These are phyloP conservation scores for Timema cristinae DNA, from an alignment of 2,888 invertebrate genomes.

Conservation along the genomic window DNA sequence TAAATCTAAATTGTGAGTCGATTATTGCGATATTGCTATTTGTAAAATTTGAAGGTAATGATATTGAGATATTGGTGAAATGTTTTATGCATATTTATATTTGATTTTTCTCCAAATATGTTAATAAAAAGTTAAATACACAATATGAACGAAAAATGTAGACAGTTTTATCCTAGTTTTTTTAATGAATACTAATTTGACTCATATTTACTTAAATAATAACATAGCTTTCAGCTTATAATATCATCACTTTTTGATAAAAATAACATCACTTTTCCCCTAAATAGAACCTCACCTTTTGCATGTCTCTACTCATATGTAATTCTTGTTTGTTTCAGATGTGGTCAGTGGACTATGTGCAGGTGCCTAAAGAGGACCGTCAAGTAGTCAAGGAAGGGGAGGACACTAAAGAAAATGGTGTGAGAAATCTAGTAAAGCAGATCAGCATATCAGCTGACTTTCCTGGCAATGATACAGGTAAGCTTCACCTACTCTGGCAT, in stretches of 20 bases:
- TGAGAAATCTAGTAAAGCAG: conserved; percentile 70
- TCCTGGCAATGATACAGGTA: conserved; percentile 44
- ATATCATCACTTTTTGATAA: not conserved
- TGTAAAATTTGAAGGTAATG: no score
- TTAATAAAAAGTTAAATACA: no score
- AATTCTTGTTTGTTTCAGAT: conserved; percentile 57
- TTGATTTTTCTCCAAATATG: no score
- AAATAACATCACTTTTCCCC: not conserved
- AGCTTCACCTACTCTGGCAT: conserved; percentile 14
- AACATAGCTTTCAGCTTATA: not conserved
- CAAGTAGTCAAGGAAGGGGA: conserved; percentile 40
- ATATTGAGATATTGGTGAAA: no score
- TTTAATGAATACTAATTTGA: no score
- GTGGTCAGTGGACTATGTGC: conserved; percentile 95
- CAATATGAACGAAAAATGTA: no score
- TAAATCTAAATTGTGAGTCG: no score
- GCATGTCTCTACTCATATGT: not conserved
- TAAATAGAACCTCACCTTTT: not conserved
- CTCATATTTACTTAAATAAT: no score
- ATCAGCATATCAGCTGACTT: conserved; percentile 68
- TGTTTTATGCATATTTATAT: no score
- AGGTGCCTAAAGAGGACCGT: conserved; percentile 65
- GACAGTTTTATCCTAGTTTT: no score
- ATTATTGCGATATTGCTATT: no score
- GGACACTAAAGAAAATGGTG: conserved; percentile 51